Evolutionary conservation across 2,888 invertebrate genomes (phyloP), one percentile per base, ranked within the genome.

Genomic region (Galeopsomyia nigrocyanea): DNA sequence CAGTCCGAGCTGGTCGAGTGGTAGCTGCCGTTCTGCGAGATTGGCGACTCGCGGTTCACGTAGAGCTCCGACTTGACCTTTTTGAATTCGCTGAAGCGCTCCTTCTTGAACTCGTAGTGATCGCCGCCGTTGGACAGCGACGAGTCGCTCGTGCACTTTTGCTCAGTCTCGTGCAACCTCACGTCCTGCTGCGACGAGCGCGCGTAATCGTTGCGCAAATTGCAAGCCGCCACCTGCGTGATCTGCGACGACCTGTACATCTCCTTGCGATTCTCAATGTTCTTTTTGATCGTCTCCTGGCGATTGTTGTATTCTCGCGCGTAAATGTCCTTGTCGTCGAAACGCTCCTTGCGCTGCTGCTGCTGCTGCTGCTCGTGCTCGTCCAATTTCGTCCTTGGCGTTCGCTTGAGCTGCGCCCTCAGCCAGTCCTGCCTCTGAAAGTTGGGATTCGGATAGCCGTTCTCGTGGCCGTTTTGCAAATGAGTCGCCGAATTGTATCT

Each of bases 341-440:
- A 84, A 50, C 83, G 77, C 21, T 85, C 83, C 56, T 84, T 83
- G 5, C 82, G 78, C 56, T 79, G 16, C 76, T 81, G 56, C 82
- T 83, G 53, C 82, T 83, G 65, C 77, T 80, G 56, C 73, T 78
- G 72, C 47, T 75, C 70, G 55, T 82, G 83, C 39, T 86, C 86
- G 19, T 86, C 86, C 22, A 83, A 77, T 55, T 85, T 86, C 14
- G 83, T 82, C 21, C 86, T 77, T 0, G 86, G 84, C 7, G 84
- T 85, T 49, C 86, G 81, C 62, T 86, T 86, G 7, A 86, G 77
- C 57, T 86, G 86, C 0, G 86, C 86, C 51, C 88, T 82, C 67
- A 88, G 83, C 89, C 89, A 89, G 72, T 89, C 89, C 75, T 89
- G 88, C 49, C 89, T 82, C 77, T 89, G 88, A 80, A 89, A 89